Base-by-base conservation (phyloP, 2,888 invertebrate species). In the Tinea semifulvella region DNA sequence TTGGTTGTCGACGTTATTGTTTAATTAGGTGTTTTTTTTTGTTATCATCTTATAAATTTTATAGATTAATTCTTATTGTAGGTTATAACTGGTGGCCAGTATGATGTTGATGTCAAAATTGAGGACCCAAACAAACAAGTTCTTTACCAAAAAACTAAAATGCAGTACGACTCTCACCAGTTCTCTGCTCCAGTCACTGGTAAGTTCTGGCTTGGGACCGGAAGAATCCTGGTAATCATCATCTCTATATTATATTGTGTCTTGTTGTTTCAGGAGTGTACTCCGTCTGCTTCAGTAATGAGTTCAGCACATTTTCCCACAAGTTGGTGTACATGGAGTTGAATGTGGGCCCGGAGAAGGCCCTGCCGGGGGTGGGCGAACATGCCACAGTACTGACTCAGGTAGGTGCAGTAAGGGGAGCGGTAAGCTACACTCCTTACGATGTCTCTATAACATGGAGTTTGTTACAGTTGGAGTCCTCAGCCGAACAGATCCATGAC, bases 291-390 rank as follows among this genome's bases (percentile, higher is more conserved):
- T 99, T 99, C 73, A 96, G 97, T 68, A 99, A 99, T 80, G 97
- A 99, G 71, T 99, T 99, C 70, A 98, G 98, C 40, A 98, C 98
- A 45, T 98, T 98, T 74, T 95, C 97, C 5, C 98, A 99, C 67
- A 99, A 99, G 76, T 85, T 98, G 52, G 95, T 99, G 17, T 99
- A 98, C 72, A 94, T 99, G 90, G 98, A 98, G 69, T 91, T 98
- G 60, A 94, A 96, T 87, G 94, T 96, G 19, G 97, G 97, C 2
- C 95, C 96, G 13, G 96, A 96, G 68, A 84, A 87, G 39, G 87
- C 92, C 0, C 71, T 94, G 17, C 93, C 94, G 10, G 94, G 94
- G 11, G 74, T 93, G 45, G 92, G 91, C 25, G 93, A 93, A 56
- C 95, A 95, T 68, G 88, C 90, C 6, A 96, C 96, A 42, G 97